Conservation (phyloP, 2,113 vertebrate genomes). For the Corythoichthys intestinalis region DNA sequence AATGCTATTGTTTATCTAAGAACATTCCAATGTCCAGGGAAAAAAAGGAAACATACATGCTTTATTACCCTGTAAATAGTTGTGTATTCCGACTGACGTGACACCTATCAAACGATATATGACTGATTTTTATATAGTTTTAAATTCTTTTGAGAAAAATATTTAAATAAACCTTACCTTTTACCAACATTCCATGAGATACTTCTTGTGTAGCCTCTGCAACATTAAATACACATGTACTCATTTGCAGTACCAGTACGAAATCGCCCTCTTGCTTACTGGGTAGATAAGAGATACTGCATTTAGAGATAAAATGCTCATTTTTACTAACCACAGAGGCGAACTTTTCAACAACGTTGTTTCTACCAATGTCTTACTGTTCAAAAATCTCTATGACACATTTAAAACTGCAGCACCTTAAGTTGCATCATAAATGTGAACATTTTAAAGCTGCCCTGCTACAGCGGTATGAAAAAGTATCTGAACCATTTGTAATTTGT, state of each 20-base stretch:
- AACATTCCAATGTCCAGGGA: background rate
- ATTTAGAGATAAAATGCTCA: background rate
- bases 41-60: background rate
- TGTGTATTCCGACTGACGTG: background rate
- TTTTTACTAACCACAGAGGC: background rate
- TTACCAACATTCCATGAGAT: background rate
- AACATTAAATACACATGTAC: background rate
- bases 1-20: conserved; percentile 14
- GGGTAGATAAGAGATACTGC: background rate
- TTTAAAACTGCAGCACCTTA: no score
- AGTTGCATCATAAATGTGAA: no score
- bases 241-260: background rate
- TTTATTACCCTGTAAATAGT: conserved; percentile 3
- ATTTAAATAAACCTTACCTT: conserved; percentile 47
- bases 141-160: conserved; percentile 10
- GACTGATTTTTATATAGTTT: conserved; percentile 20
- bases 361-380: no score
- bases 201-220: background rate
- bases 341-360: background rate
- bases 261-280: background rate
- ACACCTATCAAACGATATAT: conserved; percentile 21
- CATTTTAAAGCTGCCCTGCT: no score
- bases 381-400: background rate
- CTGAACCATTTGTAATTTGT: no score
- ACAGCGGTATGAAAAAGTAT: no score